Base-by-base conservation (phyloP, 2,888 invertebrate genomes). In the Ligdia adustata region DNA sequence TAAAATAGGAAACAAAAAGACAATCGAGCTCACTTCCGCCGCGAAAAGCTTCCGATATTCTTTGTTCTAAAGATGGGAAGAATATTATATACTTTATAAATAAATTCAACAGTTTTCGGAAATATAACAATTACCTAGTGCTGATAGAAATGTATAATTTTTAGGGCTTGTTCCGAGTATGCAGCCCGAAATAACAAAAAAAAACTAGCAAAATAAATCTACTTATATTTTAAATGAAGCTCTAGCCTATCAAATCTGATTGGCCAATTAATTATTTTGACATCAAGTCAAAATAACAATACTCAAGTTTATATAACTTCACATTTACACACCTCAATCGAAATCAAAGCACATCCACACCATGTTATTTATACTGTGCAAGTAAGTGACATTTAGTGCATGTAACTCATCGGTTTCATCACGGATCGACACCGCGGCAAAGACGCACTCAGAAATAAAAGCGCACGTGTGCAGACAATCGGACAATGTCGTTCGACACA, bases 11-110 rank as follows among this genome's bases (percentile, higher is more conserved):
- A 68, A 73, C 65, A 69, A 76, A 73, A 76, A 77, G 69, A 74
- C 75, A 75, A 76, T 74, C 58, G 67, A 67, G 61, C 62, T 62
- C 48, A 71, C 80, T 79, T 86, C 87, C 84, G 82, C 60, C 63
- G 64, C 75, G 62, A 75, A 77, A 77, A 60, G 55, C 79, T 86
- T 84, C 83, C 84, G 78, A 55, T 65, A 66, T 72, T 69, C 75
- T 11, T n/a, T n/a, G n/a, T n/a, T n/a, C n/a, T n/a, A n/a, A n/a
- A n/a, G n/a, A n/a, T n/a, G n/a, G n/a, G n/a, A n/a, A n/a, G n/a
- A n/a, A n/a, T n/a, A n/a, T n/a, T n/a, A n/a, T n/a, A n/a, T n/a
- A n/a, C n/a, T n/a, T n/a, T n/a, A n/a, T n/a, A n/a, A n/a, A n/a
- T n/a, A n/a, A n/a, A n/a, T n/a, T n/a, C n/a, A n/a, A n/a, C n/a